Percentiles rank a stretch among this genome's conserved stretches.
phyloP scores from a whole-genome alignment of 2,797 vertebrate species.

The Pseudomugil gertrudae region DNA sequence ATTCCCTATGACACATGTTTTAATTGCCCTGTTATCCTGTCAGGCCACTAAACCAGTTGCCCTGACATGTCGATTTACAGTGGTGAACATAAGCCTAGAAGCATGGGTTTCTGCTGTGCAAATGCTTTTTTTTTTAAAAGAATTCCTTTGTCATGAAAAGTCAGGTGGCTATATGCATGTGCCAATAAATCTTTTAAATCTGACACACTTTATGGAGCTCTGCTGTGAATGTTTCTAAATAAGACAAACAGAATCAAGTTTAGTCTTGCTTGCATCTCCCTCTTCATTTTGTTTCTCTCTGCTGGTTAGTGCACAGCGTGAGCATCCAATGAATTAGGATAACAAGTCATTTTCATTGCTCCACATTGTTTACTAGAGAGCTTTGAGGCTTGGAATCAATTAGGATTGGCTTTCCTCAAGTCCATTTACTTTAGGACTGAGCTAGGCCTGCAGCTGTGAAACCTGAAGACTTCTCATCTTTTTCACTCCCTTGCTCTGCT shows the following conservation, averaged over 20 bases:
- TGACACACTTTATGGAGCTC: constrained; percentile 34
- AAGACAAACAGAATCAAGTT: constrained; percentile 58
- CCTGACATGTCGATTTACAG: constrained; percentile 4
- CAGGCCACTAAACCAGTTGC: neutral
- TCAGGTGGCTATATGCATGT: constrained; percentile 15
- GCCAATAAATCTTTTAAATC: constrained; percentile 44
- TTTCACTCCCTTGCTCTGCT: constrained; percentile 59
- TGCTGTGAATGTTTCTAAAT: constrained; percentile 41
- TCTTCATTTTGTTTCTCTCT: constrained; percentile 50
- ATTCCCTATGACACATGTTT: constrained; percentile 10
- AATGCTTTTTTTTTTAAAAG: constrained; percentile 18
- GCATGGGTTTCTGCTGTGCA: constrained; percentile 1
- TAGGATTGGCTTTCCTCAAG: constrained; percentile 85
- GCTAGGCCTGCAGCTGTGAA: constrained; percentile 87
- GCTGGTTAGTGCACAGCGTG: constrained; percentile 59
- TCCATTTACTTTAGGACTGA: constrained; percentile 82
- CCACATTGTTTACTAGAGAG: constrained; percentile 84
- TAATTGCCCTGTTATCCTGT: constrained; percentile 10
- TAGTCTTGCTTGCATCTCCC: constrained; percentile 67
- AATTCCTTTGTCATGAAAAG: constrained; percentile 15
- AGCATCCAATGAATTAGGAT: constrained; percentile 81
- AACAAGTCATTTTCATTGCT: constrained; percentile 84
- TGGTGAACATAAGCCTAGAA: constrained; percentile 10
- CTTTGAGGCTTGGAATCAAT: constrained; percentile 87
- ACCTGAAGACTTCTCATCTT: constrained; percentile 83